Evolutionary conservation across 2,888 invertebrate genomes (phyloP), one percentile per base, ranked within the genome.

Genomic region (Chromoteleia sp.): DNA sequence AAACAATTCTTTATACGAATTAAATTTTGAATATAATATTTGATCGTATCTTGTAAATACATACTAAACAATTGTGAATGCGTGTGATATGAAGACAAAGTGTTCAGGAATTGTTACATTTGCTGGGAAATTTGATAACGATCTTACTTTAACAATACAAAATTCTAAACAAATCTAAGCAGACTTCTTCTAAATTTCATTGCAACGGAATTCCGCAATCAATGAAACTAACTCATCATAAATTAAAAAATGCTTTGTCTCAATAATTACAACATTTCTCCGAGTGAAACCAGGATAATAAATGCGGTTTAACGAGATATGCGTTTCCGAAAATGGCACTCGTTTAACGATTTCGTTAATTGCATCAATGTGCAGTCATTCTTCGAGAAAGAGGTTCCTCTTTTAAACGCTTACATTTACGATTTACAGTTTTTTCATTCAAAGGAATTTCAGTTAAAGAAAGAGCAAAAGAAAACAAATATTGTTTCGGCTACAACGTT

Each of bases 331-430:
- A 56, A 56, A 56, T 36, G 33, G 21, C 36, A 8, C 56, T 56
- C 36, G 36, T 36, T 56, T 36, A 58, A 58, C 39, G 58, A 41
- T 41, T 41, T 25, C 41, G 39, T 58, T 58, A 41, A 58, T 58
- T 41, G 41, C 58, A 54, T 54, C 54, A 54, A 54, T 54, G 54
- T 19, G 36, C 54, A 36, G 54, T 36, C 54, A 36, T 54, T 54
- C 36, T 10, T 19, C 36, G 36, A 5, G 33, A 54, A 36, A n/a
- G 12, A 54, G 17, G 19, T 33, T 19, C 36, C 36, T 33, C 19
- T 54, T 36, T 30, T 36, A 54, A 54, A 36, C 33, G 54, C 0
- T 33, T 54, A 54, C 54, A 54, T 36, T 54, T 54, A 54, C 54
- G 36, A 54, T 54, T 54, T 54, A 54, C 10, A 5, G 15, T 30